Base-by-base conservation (phyloP, 2,113 vertebrate genomes). In the Carassius auratus region DNA sequence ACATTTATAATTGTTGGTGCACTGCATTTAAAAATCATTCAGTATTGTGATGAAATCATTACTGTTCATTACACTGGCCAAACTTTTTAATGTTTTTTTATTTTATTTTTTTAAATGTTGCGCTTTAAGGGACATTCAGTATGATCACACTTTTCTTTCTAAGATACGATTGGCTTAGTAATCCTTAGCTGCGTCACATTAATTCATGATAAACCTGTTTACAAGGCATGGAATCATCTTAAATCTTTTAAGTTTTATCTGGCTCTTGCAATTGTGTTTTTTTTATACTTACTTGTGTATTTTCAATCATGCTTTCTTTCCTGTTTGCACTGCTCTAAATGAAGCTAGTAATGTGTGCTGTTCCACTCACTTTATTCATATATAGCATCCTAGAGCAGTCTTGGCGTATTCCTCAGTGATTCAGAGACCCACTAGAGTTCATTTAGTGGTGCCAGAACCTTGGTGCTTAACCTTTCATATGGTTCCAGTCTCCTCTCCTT, bases 401-500 rank as follows among this genome's bases (percentile, higher is more conserved):
- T 88, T 45, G 30, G 59, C 23, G 4, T 57, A 48, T 42, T 77
- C 59, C 36, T 52, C 26, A 23, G 52, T 79, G 57, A 61, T 62
- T 79, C 76, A 61, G 33, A 42, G n/a, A 50, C 76, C 59, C 82
- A 52, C 82, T 36, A 17, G 64, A 86, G 61, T 52, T 86, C 50
- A 88, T 83, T 83, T 52, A 79, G 81, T 79, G 68, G 59, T 90
- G 50, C 85, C 76, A 84, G 80, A 71, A 76, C 61, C 62, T 59
- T 71, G 74, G 50, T 87, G 76, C 88, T 87, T 86, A 90, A 87
- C 87, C 89, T 90, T 91, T 92, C 90, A 73, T 90, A 87, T 92
- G 88, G 90, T 90, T 94, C 75, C 0, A 92, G 92, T 95, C 94
- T 87, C 92, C 94, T 94, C 93, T 93, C 90, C 76, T 74, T 59